Evolutionary conservation across 2,113 vertebrate species (phyloP), one percentile per base, ranked within the genome.

Genomic region (Coryphaenoides rupestris): DNA sequence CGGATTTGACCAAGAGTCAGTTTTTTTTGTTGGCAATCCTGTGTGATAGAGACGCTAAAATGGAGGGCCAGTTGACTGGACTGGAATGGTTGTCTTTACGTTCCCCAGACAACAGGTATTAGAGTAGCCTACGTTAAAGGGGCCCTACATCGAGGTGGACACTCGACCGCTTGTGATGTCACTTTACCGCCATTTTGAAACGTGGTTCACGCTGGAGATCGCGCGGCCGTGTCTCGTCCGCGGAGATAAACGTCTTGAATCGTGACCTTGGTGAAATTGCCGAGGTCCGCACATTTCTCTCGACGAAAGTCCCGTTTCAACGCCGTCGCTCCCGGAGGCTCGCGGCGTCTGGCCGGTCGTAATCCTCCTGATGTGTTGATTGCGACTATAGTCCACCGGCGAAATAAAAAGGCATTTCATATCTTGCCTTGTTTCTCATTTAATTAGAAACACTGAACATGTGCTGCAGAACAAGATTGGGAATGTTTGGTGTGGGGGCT

Each of bases 361-460:
- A 60, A 68, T 69, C 49, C 49, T 77, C 49, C 49, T 77, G 55
- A 72, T 64, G 67, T 47, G 55, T 69, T 62, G 66, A 77, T 73
- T 47, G 65, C 55, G 52, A 58, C 33, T 65, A 68, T 66, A n/a
- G n/a, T 12, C 59, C 47, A 17, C 15, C 17, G 47, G 21, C 62
- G 40, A 55, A 23, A 28, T 57, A 61, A 66, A 74, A 79, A 58
- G 60, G 54, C 61, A 46, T 70, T 66, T 33, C 47, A 22, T 67
- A 57, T 47, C 62, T 55, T 47, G 47, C 60, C 53, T 61, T 52
- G 46, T 47, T 47, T 12, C 47, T 63, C 24, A 63, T 68, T 71
- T 74, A 76, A 82, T 80, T 75, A 71, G 61, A 55, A 59, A 23
- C 24, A 60, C 24, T 76, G 28, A 55, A 76, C 59, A 69, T 68